phyloP scores from a whole-genome alignment of 2,888 invertebrate species.

The Perithous albicinctus region DNA sequence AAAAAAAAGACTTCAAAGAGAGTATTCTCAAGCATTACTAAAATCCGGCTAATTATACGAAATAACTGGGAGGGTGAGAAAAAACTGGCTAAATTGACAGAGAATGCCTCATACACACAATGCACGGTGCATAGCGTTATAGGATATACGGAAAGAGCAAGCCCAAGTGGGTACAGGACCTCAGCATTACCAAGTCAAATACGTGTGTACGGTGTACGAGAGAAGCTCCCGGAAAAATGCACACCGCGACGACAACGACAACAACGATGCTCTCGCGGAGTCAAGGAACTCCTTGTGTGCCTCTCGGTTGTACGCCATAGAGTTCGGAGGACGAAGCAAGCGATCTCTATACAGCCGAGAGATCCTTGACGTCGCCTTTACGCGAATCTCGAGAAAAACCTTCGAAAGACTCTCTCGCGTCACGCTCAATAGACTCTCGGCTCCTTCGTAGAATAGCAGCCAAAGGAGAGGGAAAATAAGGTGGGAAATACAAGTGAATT shows the following conservation, averaged over 20 bases:
- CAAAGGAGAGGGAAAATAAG: not conserved
- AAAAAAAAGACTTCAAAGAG: not conserved
- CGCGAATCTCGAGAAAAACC: constrained; percentile 1
- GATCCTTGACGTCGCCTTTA: constrained; percentile 1
- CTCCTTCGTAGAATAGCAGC: not conserved
- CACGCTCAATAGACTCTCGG: not conserved
- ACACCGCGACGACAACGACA: constrained; percentile 74
- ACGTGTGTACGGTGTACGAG: constrained; percentile 71
- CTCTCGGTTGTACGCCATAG: constrained; percentile 3
- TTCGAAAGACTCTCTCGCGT: not conserved
- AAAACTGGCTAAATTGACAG: no score
- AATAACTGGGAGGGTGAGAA: not conserved
- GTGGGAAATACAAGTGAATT: constrained; percentile 52
- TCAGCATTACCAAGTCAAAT: constrained; percentile 84
- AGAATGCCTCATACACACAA: no score
- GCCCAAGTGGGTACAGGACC: constrained; percentile 74
- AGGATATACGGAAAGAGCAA: constrained; percentile 39
- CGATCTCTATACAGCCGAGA: constrained; percentile 15
- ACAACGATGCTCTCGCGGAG: constrained; percentile 74
- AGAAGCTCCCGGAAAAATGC: constrained; percentile 73
- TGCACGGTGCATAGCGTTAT: constrained; percentile 7
- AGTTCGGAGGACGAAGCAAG: constrained; percentile 23
- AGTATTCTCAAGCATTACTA: not conserved
- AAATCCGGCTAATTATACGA: not conserved
- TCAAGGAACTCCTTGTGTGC: constrained; percentile 75